Conservation (phyloP, 2,797 vertebrate species). For the Esox masquinongy region DNA sequence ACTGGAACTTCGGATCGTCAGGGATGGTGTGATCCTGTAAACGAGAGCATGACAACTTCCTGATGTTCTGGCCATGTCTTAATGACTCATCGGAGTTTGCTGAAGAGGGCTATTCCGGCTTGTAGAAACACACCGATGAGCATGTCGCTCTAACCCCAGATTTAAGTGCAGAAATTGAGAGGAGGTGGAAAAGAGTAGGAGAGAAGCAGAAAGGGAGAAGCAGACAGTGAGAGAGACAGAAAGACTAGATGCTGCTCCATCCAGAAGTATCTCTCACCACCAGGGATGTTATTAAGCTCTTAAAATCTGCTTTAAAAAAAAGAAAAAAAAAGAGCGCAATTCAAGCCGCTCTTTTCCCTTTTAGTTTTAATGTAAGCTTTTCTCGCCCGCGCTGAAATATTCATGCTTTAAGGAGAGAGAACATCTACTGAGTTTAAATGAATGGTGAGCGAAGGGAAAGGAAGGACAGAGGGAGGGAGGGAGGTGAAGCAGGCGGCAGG, state of each 20-base stretch:
- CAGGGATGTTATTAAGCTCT: constrained; percentile 53
- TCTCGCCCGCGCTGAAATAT: constrained; percentile 42
- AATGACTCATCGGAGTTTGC: too few relatives aligned
- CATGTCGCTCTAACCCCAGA: not conserved
- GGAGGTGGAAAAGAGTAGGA: not conserved
- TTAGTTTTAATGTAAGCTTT: constrained; percentile 25
- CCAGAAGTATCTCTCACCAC: constrained; percentile 26
- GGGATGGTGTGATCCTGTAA: too few relatives aligned
- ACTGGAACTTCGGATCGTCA: too few relatives aligned
- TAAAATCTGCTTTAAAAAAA: constrained; percentile 32
- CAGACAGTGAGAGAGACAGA: not conserved
- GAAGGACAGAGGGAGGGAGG: not conserved
- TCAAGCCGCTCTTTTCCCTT: constrained; percentile 30
- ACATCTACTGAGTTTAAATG: not conserved
- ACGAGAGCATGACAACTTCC: too few relatives aligned
- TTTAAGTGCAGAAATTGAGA: not conserved
- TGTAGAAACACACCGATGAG: not conserved
- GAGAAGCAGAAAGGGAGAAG: not conserved
- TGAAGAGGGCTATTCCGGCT: not conserved
- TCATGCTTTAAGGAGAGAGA: constrained; percentile 23
- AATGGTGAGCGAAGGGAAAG: not conserved
- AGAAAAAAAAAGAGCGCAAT: constrained; percentile 45
- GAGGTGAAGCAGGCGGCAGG: not conserved
- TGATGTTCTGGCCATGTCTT: too few relatives aligned
- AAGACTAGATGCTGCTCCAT: constrained; percentile 28